Evolutionary conservation across 2,113 vertebrate species (phyloP), one percentile per base, ranked within the genome.

Genomic region (Melanocharis versteri): DNA sequence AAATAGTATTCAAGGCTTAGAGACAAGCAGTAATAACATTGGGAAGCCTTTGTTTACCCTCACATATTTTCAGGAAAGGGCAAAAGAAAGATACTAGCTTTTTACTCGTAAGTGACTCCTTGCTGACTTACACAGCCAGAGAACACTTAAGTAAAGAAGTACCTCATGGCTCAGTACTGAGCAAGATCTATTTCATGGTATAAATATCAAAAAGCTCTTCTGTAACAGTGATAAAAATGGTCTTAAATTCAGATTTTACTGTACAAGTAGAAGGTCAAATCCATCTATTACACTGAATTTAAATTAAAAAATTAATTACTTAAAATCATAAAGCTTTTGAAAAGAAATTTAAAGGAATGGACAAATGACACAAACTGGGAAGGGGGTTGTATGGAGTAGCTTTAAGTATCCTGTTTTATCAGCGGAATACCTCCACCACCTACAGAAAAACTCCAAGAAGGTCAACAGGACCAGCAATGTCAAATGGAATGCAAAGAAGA

Each of bases 361-460:
- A 35, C 17, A 82, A 73, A 85, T n/a, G 24, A 70, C 14, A 71
- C 75, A 79, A 48, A 66, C 22, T 66, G 13, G 2, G 24, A 64
- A 11, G 11, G 2, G 17, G 2, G 1, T 1, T 65, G 4, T 62
- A 62, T 9, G 4, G 6, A 56, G 5, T 60, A 64, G 51, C 10
- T 58, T 83, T 56, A 88, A 77, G 66, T 79, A 78, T 12, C 21
- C 31, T 66, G 14, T 27, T 90, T 81, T 31, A 87, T 48, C 70
- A 61, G 21, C 24, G 48, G 51, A 87, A 75, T 70, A 66, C 27
- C 84, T 40, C 50, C 48, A 40, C 47, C 17, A 84, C 19, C 45
- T 58, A 88, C 35, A 71, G 75, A 40, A 88, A 64, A 70, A 53
- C 19, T 60, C 77, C 21, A 66, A 64, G 44, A 82, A 87, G 35